phyloP scores from a whole-genome alignment of 2,797 vertebrate genomes.

The Acridotheres tristis region DNA sequence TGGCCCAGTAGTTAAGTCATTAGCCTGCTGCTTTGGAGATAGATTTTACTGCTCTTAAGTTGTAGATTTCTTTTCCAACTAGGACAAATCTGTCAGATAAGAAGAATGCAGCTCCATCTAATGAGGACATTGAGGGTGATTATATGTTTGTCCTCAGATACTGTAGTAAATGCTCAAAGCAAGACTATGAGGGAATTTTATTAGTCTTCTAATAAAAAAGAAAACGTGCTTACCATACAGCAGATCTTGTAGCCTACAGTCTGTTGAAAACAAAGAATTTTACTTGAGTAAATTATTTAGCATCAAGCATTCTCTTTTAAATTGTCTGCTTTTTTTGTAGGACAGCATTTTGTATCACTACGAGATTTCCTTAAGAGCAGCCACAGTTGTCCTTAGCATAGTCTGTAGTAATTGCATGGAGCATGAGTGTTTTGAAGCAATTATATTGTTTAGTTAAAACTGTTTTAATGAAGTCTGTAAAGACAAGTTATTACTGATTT shows the following conservation, averaged over 20 bases:
- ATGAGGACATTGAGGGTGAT: not conserved
- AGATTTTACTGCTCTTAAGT: not conserved
- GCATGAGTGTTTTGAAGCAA: not conserved
- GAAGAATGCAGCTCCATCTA: not conserved
- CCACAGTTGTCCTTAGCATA: fast-evolving
- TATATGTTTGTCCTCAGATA: not conserved
- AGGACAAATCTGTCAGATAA: not conserved
- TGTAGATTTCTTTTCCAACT: not conserved
- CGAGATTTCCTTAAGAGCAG: not conserved
- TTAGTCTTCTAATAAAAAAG: not conserved
- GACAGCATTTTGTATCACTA: not conserved
- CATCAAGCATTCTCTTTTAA: not conserved
- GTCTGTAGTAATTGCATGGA: not conserved
- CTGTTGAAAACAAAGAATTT: not conserved
- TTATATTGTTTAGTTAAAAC: not conserved
- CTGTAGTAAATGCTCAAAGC: not conserved
- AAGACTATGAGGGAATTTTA: not conserved
- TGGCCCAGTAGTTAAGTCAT: not conserved
- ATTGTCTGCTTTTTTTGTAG: not conserved
- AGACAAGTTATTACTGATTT: not conserved
- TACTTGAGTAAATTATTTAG: not conserved
- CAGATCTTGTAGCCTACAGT: not conserved
- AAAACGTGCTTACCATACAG: not conserved
- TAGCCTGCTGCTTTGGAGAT: not conserved
- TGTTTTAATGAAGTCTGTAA: not conserved